Evolutionary conservation across 2,888 invertebrate genomes (phyloP), one percentile per base, ranked within the genome.

Genomic region (Isoperla grammatica): DNA sequence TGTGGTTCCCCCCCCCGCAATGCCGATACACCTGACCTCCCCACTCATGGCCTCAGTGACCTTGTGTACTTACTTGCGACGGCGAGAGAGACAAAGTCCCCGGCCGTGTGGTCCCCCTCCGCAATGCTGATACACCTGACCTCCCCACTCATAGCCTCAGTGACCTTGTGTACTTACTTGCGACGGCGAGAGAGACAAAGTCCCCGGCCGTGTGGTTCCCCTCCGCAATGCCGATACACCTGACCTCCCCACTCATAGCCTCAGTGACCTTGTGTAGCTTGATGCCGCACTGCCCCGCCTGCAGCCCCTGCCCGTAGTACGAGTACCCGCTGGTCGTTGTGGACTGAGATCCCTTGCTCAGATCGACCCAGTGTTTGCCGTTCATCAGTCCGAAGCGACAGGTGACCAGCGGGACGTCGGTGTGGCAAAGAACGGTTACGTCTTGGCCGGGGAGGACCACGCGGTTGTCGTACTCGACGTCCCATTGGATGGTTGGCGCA

Each of bases 281-380:
- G 12, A 53, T 37, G 2, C 53, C 53, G 40, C 53, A 53, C 12
- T 53, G 53, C 11, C 53, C 53, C 17, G 17, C 39, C 39, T 53
- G 37, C 11, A 53, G 53, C 15, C 53, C 53, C 11, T 37, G 35
- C 17, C 53, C 53, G 17, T 39, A 12, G 53, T 53, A 53, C 3
- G 37, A 37, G 20, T 20, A 39, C 39, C 39, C 39, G 17, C 13
- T 9, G 17, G 53, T 39, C 11, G 53, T 3, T 11, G 2, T 12
- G 1, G 37, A 12, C 2, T 5, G 1, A 6, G 17, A 1, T 29
- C 29, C 29, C 3, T n/a, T 11, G 40, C 17, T 20, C 15, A 53
- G 19, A 19, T 20, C 39, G 17, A 39, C 12, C 53, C 53, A 53
- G 37, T 20, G 53, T 20, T 53, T 20, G 19, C 17, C 39, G 37